Evolutionary conservation across 2,888 invertebrate genomes (phyloP), one percentile per base, ranked within the genome.

Genomic region (Aleiodes leptofemur): DNA sequence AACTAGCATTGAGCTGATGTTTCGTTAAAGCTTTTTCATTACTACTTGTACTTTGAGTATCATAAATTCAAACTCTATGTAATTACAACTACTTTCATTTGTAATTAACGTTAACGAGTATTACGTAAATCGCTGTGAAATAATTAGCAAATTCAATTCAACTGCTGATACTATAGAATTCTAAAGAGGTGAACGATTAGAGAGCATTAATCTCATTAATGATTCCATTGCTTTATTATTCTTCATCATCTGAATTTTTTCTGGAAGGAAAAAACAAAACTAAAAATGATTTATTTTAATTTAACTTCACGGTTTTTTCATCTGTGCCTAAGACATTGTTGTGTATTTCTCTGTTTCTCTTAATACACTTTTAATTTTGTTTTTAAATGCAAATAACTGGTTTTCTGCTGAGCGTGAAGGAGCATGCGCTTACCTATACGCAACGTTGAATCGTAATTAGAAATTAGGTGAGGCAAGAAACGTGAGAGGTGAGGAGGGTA

Each of bases 41-140:
- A 53, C 53, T 14, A 14, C 16, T 14, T 64, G 64, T 14, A 16
- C 13, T 31, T 57, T 57, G 29, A 57, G 57, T 57, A 23, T 31
- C 31, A 31, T 43, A 43, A 43, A 43, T 43, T 43, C 43, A 43
- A 43, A 43, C 43, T 43, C 43, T 16, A 53, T 16, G 16, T 16
- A 53, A 14, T 14, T 16, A 53, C 53, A 14, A 14, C 50, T 51
- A 68, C 68, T 68, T 68, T 68, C 68, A 68, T 68, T 68, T n/a
- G 80, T 79, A 80, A 79, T 80, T 79, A 80, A 77, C 77, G 76
- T 76, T 80, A 80, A 79, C 77, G 78, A 79, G 79, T 76, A 76
- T 80, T 79, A 78, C 77, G 78, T 79, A 80, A 79, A 76, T 76
- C 76, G 72, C 78, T 61, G 76, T 74, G 77, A 80, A 76, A 77